phyloP scores from a whole-genome alignment of 1,140 invertebrate species.

The Diabrotica virgifera region DNA sequence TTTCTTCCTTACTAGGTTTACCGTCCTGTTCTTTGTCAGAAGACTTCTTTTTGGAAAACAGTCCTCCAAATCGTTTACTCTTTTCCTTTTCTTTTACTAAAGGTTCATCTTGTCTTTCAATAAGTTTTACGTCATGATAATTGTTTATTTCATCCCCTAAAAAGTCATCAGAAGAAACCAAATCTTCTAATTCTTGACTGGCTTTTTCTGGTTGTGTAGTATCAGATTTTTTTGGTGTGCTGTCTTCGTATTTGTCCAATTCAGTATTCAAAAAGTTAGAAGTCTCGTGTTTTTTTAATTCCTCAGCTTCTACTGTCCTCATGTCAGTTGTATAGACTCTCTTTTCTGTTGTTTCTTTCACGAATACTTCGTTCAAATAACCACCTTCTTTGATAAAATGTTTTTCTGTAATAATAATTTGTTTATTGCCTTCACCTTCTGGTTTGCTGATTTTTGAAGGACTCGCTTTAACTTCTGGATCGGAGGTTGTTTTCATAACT shows the following conservation, averaged over 20 bases:
- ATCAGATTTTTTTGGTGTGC: background rate
- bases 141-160: slow-evolving; percentile 25
- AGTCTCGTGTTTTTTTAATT: slow-evolving; percentile 22
- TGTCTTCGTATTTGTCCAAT: slow-evolving; percentile 31
- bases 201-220: slow-evolving; percentile 12
- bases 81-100: slow-evolving; percentile 19
- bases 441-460: slow-evolving; percentile 6
- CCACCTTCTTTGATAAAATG: slow-evolving; percentile 12
- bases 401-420: slow-evolving; percentile 7
- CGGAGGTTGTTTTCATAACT: background rate
- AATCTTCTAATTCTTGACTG: slow-evolving; percentile 10
- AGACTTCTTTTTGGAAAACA: slow-evolving; percentile 32
- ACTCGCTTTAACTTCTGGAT: background rate
- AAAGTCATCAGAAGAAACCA: slow-evolving; percentile 22
- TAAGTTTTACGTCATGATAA: slow-evolving; percentile 27
- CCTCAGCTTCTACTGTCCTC: background rate
- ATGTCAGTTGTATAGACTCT: background rate
- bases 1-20: slow-evolving; percentile 6
- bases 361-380: slow-evolving; percentile 12
- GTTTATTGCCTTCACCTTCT: background rate
- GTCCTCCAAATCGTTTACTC: slow-evolving; percentile 22
- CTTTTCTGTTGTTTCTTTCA: background rate
- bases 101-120: slow-evolving; percentile 3
- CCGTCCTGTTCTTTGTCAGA: slow-evolving; percentile 19
- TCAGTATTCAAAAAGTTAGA: slow-evolving; percentile 32